These are phyloP conservation scores for Ophion ellenae DNA, from an alignment of 2,888 invertebrate species.

Conservation along the genomic window DNA sequence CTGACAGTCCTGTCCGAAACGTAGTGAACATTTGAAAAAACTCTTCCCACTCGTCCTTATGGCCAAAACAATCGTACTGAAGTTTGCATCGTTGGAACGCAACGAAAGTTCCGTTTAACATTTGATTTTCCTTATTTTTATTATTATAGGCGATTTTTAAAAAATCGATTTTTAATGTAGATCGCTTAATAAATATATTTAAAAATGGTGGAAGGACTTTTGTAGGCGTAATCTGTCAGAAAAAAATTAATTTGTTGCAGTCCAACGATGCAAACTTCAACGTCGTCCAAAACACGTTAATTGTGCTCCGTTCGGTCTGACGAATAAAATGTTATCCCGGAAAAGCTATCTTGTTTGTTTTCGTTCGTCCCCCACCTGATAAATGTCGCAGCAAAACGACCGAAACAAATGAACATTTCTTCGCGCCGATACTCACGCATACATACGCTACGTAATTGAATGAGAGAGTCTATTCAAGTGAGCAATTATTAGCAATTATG, in stretches of 20 bases:
- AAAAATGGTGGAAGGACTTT: too few relatives aligned
- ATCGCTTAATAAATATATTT: too few relatives aligned
- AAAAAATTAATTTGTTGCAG: too few relatives aligned
- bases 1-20: not conserved
- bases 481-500: not conserved
- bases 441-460: not conserved
- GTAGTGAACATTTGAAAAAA: not conserved
- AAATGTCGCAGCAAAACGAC: not conserved
- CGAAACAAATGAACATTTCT: not conserved
- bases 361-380: not conserved
- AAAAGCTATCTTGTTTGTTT: not conserved
- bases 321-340: not conserved
- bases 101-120: too few relatives aligned
- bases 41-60: not conserved
- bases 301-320: not conserved
- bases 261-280: too few relatives aligned
- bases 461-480: not conserved
- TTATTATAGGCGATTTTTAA: too few relatives aligned
- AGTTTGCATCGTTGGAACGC: too few relatives aligned
- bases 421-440: not conserved
- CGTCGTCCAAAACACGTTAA: not conserved
- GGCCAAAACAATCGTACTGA: not conserved
- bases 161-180: too few relatives aligned
- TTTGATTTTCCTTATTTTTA: too few relatives aligned
- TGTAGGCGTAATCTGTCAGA: too few relatives aligned